Conservation (phyloP, 2,113 vertebrate genomes). For the Sterna hirundo region DNA sequence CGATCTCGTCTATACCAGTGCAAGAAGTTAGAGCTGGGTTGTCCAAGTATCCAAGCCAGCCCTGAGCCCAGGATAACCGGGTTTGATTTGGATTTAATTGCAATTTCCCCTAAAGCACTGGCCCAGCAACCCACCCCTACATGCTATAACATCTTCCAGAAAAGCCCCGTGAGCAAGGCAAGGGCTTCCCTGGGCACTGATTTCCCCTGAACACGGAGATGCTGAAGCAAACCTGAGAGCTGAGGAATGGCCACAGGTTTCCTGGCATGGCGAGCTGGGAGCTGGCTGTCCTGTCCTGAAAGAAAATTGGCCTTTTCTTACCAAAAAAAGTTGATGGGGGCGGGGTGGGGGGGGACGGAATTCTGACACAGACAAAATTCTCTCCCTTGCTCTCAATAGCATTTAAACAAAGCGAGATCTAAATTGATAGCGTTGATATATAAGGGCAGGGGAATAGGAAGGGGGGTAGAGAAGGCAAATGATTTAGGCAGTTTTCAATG, state of each 20-base stretch:
- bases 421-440: accelerated
- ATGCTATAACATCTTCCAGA: neutral
- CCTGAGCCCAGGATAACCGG: neutral
- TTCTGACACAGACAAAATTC: neutral
- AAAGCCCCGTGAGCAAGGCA: neutral
- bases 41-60: neutral
- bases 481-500: neutral
- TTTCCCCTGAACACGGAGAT: neutral
- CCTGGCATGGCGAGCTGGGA: neutral
- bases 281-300: neutral
- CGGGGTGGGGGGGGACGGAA: too few species aligned
- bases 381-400: neutral
- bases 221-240: neutral
- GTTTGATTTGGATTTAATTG: neutral
- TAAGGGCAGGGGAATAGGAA: neutral
- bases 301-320: neutral
- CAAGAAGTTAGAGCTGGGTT: neutral
- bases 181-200: neutral
- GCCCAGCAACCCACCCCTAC: neutral
- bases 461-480: neutral
- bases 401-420: neutral
- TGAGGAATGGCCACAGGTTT: neutral
- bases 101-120: neutral
- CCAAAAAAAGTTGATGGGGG: neutral
- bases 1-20: neutral